Evolutionary conservation across 1,140 invertebrate genomes (phyloP).

Genomic region (Cotesia typhae): DNA sequence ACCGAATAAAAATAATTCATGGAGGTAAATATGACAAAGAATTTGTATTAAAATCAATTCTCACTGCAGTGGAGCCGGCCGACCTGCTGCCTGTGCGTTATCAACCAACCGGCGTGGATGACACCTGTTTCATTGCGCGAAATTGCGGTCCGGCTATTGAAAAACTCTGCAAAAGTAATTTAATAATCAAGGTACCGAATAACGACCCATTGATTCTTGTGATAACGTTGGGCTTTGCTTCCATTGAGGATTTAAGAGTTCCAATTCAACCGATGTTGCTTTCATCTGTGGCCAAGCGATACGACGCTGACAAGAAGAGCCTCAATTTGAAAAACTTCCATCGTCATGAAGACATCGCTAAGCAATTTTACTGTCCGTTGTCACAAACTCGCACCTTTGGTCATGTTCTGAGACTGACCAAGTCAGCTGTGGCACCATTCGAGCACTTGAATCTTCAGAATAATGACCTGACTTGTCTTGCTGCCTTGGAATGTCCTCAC

Average conservation of each 20-base stretch:
- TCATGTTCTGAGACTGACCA: constrained; percentile 63
- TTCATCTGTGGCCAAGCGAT: constrained; percentile 57
- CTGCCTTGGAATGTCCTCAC: constrained; percentile 54
- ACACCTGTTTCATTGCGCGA: constrained; percentile 62
- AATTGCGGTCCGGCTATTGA: constrained; percentile 66
- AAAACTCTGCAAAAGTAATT: constrained; percentile 61
- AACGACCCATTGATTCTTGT: constrained; percentile 59
- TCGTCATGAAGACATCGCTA: constrained; percentile 61
- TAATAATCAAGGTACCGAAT: constrained; percentile 59
- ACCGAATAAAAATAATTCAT: constrained; percentile 52
- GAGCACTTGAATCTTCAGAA: constrained; percentile 59
- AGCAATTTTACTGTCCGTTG: constrained; percentile 62
- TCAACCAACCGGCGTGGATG: constrained; percentile 52
- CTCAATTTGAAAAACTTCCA: constrained; percentile 63
- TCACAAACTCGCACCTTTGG: constrained; percentile 61
- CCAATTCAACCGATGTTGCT: constrained; percentile 62
- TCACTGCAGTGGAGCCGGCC: constrained; percentile 62
- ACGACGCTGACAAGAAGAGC: constrained; percentile 49
- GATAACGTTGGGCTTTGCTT: constrained; percentile 61
- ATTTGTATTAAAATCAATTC: constrained; percentile 60
- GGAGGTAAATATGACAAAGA: constrained; percentile 59
- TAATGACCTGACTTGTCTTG: constrained; percentile 60
- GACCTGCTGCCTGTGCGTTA: constrained; percentile 67
- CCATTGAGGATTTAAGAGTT: constrained; percentile 63
- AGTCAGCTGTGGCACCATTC: constrained; percentile 50